These are phyloP conservation scores for Aphelenchoides avenae DNA, from an alignment of 1,140 invertebrate genomes.

Conservation along the genomic window DNA sequence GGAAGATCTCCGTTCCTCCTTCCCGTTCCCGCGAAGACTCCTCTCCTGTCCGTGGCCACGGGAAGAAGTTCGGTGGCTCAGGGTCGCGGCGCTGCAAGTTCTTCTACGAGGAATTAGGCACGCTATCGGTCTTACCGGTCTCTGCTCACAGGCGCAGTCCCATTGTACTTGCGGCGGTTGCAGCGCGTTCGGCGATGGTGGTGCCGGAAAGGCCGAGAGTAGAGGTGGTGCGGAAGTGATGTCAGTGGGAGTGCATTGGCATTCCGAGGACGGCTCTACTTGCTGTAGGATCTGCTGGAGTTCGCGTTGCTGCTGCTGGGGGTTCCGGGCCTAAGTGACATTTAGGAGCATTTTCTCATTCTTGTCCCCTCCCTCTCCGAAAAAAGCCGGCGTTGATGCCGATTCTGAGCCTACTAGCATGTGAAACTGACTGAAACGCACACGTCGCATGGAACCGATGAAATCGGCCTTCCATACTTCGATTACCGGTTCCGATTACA, in stretches of 20 bases:
- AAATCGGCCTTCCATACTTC: too few species aligned
- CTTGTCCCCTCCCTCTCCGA: not conserved
- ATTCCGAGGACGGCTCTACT: conserved; percentile 15
- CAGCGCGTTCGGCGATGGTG: conserved; percentile 6
- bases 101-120: not conserved
- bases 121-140: not conserved
- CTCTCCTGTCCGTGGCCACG: conserved; percentile 22
- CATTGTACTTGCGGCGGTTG: conserved; percentile 17
- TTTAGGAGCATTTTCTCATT: conserved; percentile 3
- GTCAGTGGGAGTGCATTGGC: conserved; percentile 9
- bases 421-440: too few species aligned
- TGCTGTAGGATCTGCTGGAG: conserved; percentile 19
- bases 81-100: conserved; percentile 2
- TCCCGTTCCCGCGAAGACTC: too few species aligned
- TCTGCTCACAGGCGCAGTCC: conserved; percentile 10
- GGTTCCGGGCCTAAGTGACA: conserved; percentile 12
- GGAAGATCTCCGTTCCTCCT: too few species aligned
- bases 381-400: too few species aligned
- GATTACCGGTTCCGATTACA: too few species aligned
- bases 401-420: too few species aligned
- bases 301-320: conserved; percentile 14
- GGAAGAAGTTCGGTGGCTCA: conserved; percentile 21
- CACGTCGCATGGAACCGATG: too few species aligned
- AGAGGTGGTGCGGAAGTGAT: not conserved
- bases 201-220: not conserved